Percentiles rank a stretch among this genome's conserved stretches.
These are phyloP conservation scores for Notospermus geniculatus DNA, from an alignment of 1,140 invertebrate species.

Conservation along the genomic window DNA sequence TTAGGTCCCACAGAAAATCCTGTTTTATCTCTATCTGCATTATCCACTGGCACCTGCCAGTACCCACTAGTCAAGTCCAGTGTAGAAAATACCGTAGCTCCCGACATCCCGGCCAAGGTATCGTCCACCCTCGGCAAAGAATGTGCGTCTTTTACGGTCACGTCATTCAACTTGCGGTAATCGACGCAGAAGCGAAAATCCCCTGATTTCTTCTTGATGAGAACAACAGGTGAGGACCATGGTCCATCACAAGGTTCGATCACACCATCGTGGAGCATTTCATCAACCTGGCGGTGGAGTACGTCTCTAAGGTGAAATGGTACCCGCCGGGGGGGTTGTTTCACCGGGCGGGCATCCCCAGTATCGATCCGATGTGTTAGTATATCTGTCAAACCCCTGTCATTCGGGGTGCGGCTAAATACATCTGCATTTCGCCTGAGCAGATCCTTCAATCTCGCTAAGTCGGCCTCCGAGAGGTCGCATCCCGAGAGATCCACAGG, in stretches of 20 bases:
- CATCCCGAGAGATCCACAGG: too few species aligned
- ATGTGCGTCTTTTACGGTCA: slow-evolving; percentile 53
- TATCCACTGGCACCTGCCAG: slow-evolving; percentile 46
- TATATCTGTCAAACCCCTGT: too few species aligned
- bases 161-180: slow-evolving; percentile 55
- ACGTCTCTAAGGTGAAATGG: too few species aligned
- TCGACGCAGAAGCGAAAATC: slow-evolving; percentile 50
- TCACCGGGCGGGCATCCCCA: too few species aligned
- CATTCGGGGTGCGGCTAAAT: too few species aligned
- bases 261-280: slow-evolving; percentile 9
- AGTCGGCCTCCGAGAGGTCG: too few species aligned
- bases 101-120: slow-evolving; percentile 40
- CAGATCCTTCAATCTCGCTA: too few species aligned
- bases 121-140: slow-evolving; percentile 59
- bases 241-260: background rate
- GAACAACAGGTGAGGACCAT: slow-evolving; percentile 12
- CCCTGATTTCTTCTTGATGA: slow-evolving; percentile 12
- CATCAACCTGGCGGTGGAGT: background rate
- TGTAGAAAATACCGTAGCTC: slow-evolving; percentile 47
- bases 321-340: too few species aligned
- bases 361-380: too few species aligned
- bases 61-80: slow-evolving; percentile 47
- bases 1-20: background rate
- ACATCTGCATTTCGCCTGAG: too few species aligned
- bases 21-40: slow-evolving; percentile 41